Base-by-base conservation (phyloP, 2,113 vertebrate genomes). In the Oreochromis spilurus region DNA sequence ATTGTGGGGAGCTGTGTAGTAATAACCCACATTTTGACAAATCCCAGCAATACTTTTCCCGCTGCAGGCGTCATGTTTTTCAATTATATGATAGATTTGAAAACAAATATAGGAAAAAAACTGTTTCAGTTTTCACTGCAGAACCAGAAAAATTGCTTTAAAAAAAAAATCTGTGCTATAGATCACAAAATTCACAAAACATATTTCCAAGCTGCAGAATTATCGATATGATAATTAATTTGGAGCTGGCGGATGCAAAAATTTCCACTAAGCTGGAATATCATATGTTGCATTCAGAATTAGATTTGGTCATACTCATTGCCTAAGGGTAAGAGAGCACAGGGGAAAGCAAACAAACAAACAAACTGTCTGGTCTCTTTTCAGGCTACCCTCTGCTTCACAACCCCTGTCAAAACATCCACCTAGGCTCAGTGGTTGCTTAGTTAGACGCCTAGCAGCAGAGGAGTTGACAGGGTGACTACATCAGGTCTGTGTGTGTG, bases 331-430 rank as follows among this genome's bases (percentile, higher is more conserved):
- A 11, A 19, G 43, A 62, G 7, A 11, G 14, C 58, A 57, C 31
- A 4, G 38, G 5, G 9, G 13, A 48, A 29, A 62, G 9, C 60
- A 77, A 21, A 65, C 34, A 67, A 45, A 6, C 58, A 62, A 38
- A 2, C 26, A 50, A 38, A 29, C 31, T n/a, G 36, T 16, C 81
- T 40, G 82, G 80, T 70, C 54, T 34, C 14, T 81, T 34, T 53
- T 9, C 40, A 38, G 78, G 13, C 58, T 34, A 58, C 92, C 62
- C 86, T 87, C 90, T 84, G 52, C 87, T 89, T 84, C 77, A 84
- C 78, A 55, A 88, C 81, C 92, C 75, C 92, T 92, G 92, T 93
- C 91, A 93, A 92, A 94, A 81, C 82, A 79, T 84, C 87, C 67
- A 75, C 88, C 80, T 52, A 85, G 81, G 87, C 40, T 53, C 81